These are phyloP conservation scores for Chauna torquata DNA, from an alignment of 2,113 vertebrate genomes.

Conservation along the genomic window DNA sequence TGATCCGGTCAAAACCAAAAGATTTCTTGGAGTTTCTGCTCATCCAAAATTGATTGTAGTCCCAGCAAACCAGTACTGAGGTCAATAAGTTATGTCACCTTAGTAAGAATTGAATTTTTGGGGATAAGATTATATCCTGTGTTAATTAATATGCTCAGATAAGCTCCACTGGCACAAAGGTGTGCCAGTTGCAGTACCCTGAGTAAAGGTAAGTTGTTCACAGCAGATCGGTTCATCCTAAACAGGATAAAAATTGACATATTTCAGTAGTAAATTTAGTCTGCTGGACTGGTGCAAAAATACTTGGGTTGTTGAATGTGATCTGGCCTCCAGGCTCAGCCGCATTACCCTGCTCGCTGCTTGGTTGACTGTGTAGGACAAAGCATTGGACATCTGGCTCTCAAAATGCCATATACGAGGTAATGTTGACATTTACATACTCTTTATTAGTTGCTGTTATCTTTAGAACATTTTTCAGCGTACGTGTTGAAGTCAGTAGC, in stretches of 20 bases:
- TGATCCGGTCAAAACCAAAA: not conserved
- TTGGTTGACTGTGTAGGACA: not conserved
- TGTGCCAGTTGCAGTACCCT: not conserved
- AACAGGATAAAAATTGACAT: not conserved
- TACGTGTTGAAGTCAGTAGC: not conserved
- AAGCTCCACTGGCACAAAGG: not conserved
- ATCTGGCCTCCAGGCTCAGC: not conserved
- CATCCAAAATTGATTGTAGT: not conserved
- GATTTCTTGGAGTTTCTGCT: not conserved
- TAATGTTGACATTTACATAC: not conserved
- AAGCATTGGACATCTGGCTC: not conserved
- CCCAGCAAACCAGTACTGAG: not conserved
- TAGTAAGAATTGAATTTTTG: not conserved
- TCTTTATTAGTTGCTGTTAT: not conserved
- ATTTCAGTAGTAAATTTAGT: not conserved
- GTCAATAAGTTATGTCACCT: not conserved
- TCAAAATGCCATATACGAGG: not conserved
- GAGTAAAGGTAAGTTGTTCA: not conserved
- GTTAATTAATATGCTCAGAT: not conserved
- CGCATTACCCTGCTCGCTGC: not conserved
- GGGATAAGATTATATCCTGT: not conserved
- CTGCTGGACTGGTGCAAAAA: not conserved
- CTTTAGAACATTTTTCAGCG: not conserved
- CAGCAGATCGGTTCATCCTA: not conserved
- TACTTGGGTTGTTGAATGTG: not conserved